Percentiles rank a stretch among this genome's conserved stretches.
Conservation (phyloP, 2,888 invertebrate species). For the Malthinus flaveolus region DNA sequence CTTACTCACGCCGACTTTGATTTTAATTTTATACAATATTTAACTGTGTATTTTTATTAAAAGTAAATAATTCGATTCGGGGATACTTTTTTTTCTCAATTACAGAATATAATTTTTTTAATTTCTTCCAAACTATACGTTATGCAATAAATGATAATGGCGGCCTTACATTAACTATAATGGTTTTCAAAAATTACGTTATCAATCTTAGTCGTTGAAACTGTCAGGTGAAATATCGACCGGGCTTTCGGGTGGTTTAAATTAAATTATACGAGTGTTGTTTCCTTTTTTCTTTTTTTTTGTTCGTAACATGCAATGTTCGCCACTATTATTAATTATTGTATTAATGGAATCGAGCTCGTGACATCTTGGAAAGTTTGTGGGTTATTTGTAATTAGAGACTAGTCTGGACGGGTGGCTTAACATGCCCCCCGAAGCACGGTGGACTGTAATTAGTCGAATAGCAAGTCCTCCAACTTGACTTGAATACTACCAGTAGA, state of each 20-base stretch:
- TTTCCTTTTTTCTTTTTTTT: constrained; percentile 18
- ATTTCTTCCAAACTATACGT: constrained; percentile 31
- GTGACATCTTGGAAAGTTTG: not conserved
- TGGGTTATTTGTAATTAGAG: not conserved
- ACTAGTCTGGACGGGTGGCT: too few species aligned
- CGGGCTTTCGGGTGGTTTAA: constrained; percentile 42
- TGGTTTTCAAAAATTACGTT: constrained; percentile 51
- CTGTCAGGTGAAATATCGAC: constrained; percentile 52
- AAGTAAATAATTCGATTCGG: too few species aligned
- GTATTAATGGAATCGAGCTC: not conserved
- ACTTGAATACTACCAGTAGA: too few species aligned
- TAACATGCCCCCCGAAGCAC: too few species aligned
- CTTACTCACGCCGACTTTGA: constrained; percentile 32
- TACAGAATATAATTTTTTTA: not conserved
- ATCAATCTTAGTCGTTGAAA: constrained; percentile 50
- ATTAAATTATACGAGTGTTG: constrained; percentile 45
- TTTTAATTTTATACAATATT: not conserved
- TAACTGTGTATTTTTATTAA: not conserved
- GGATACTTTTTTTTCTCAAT: not conserved
- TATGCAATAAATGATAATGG: constrained; percentile 42
- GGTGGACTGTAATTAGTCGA: too few species aligned
- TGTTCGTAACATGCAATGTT: not conserved
- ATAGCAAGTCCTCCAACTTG: too few species aligned
- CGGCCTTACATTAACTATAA: constrained; percentile 46
- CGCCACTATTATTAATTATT: not conserved